Evolutionary conservation across 2,797 vertebrate genomes (phyloP), one percentile per base, ranked within the genome.

Genomic region (Naso thynnoides): DNA sequence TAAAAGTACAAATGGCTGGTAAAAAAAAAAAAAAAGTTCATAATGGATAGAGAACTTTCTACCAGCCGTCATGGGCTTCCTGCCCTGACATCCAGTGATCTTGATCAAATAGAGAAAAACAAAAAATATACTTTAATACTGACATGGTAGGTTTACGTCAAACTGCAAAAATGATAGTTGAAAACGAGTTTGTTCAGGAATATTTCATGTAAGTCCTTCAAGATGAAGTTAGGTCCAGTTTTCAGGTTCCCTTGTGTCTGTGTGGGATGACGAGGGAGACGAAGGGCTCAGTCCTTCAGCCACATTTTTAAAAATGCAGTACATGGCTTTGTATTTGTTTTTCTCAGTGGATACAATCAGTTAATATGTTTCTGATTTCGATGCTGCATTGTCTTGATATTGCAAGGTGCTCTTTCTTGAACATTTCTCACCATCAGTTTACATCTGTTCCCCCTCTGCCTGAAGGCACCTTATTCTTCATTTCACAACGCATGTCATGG

Each of bases 391-490:
- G 57, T 85, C 58, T 68, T 56, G 39, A 19, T 54, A 66, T 52
- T 67, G 29, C 36, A 18, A 27, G 38, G 31, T 33, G 23, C 19
- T 53, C 19, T 58, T 13, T 31, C 41, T 42, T n/a, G 6, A 58
- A 56, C 44, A 27, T 76, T 19, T 63, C 11, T 47, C 10, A 13
- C 18, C 10, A 53, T 72, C 24, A 33, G 24, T 36, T 64, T 6
- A 26, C 52, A 18, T n/a, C 26, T 29, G 65, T 76, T 66, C 70
- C 76, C 68, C 59, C 57, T 65, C 63, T n/a, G 38, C 79, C 73
- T 76, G 76, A 88, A 88, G 87, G 84, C 79, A 88, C 83, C 82
- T 24, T 64, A 50, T 54, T 76, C 50, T 76, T 38, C 13, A 45
- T 65, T 79, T 63, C 67, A 36, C 38, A 69, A 49, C 44, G 52